Conservation (phyloP, 2,113 vertebrate species). For the Centropus unirufus region DNA sequence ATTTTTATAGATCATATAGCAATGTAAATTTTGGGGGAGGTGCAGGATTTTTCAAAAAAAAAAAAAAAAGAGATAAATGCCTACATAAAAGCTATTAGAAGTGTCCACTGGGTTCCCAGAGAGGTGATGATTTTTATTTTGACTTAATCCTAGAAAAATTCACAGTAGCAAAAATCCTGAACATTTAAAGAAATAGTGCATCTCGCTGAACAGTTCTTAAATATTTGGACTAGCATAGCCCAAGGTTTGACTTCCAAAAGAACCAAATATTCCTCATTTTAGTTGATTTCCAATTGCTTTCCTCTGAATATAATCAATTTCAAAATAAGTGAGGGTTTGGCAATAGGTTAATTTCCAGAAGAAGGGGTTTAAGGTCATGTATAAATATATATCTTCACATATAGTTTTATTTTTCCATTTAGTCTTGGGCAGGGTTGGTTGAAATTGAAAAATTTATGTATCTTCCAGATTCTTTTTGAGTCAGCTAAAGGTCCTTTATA, state of each 20-base stretch:
- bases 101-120: neutral
- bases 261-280: neutral
- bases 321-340: neutral
- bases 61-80: neutral
- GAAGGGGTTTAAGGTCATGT: neutral
- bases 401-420: neutral
- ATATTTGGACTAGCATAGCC: neutral
- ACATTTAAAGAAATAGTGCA: neutral
- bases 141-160: neutral
- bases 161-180: neutral
- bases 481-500: neutral
- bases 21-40: neutral
- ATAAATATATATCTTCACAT: neutral
- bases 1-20: neutral
- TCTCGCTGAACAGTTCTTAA: neutral
- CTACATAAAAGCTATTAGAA: neutral
- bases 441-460: neutral
- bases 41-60: neutral
- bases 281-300: neutral
- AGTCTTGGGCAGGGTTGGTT: neutral
- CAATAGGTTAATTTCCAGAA: neutral
- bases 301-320: neutral
- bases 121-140: neutral
- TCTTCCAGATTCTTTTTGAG: neutral
- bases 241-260: neutral